A percentile compares a stretch with the other conserved stretches of the same genome.
Conservation (phyloP, 2,888 invertebrate genomes). For the Dermolepida albohirtum region DNA sequence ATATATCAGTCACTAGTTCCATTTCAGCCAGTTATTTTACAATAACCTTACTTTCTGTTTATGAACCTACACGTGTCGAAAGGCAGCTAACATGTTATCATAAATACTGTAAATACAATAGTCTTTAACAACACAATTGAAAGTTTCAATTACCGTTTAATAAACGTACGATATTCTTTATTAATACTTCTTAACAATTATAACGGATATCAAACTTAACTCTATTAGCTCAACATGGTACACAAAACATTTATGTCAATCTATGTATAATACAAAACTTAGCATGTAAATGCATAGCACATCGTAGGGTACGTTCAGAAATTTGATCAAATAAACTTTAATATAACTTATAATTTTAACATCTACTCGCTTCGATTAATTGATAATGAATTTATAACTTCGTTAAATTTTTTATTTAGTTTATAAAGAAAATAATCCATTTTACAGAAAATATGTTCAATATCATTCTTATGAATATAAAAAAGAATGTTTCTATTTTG, state of each 20-base stretch:
- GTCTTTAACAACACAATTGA: neutral
- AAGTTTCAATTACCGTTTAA: neutral
- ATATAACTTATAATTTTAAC: neutral
- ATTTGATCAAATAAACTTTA: neutral
- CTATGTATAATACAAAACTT: no score
- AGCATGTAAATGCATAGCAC: neutral
- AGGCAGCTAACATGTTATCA: slow-evolving; percentile 10
- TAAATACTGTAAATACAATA: no score
- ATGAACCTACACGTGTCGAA: slow-evolving; percentile 22
- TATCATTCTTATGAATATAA: no score
- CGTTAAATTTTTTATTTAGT: neutral
- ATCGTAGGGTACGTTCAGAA: slow-evolving; percentile 18
- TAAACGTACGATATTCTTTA: neutral
- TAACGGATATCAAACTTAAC: no score
- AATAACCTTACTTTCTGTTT: slow-evolving; percentile 24
- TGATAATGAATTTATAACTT: neutral
- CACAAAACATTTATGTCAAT: no score
- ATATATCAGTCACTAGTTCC: slow-evolving; percentile 80
- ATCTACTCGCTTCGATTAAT: neutral
- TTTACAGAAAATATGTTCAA: no score
- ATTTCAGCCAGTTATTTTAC: slow-evolving; percentile 62
- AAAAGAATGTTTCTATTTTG: no score
- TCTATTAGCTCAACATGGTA: no score
- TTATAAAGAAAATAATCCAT: no score
- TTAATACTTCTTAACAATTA: no score